Conservation (phyloP, 1,140 invertebrate genomes). For the Hyles euphorbiae region DNA sequence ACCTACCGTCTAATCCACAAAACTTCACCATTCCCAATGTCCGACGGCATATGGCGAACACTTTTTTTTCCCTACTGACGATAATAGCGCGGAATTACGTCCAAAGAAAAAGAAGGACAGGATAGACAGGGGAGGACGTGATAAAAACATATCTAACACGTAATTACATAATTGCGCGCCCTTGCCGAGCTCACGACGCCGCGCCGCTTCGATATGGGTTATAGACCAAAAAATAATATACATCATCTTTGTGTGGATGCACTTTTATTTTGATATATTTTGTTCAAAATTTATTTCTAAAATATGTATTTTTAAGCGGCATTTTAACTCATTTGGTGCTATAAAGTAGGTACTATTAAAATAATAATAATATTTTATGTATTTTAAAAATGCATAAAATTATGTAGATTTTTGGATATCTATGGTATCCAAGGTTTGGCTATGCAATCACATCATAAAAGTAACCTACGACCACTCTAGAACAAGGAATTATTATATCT, state of each 20-base stretch:
- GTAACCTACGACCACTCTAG: too few relatives aligned
- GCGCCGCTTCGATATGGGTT: constrained; percentile 66
- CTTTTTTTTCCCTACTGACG: constrained; percentile 28
- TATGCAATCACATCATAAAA: too few relatives aligned
- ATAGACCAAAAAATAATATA: constrained; percentile 58
- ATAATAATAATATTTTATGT: too few relatives aligned
- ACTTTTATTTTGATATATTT: not conserved
- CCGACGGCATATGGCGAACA: constrained; percentile 37
- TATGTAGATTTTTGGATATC: too few relatives aligned
- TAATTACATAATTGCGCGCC: constrained; percentile 72
- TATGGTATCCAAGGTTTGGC: too few relatives aligned
- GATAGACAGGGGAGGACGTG: constrained; percentile 72
- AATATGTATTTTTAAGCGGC: not conserved
- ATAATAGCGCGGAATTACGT: constrained; percentile 53
- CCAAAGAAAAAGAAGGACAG: constrained; percentile 61
- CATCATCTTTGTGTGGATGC: too few relatives aligned
- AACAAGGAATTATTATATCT: too few relatives aligned
- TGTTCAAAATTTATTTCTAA: not conserved
- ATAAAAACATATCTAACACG: constrained; percentile 74
- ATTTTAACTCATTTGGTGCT: too few relatives aligned
- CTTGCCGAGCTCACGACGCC: constrained; percentile 56
- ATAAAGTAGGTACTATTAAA: too few relatives aligned
- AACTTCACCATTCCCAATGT: not conserved
- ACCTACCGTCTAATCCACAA: too few relatives aligned
- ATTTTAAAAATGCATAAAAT: too few relatives aligned